Percentiles rank a stretch among this genome's conserved stretches.
Evolutionary conservation across 1,140 invertebrate genomes (phyloP).

Genomic region (Plutomurus gul): DNA sequence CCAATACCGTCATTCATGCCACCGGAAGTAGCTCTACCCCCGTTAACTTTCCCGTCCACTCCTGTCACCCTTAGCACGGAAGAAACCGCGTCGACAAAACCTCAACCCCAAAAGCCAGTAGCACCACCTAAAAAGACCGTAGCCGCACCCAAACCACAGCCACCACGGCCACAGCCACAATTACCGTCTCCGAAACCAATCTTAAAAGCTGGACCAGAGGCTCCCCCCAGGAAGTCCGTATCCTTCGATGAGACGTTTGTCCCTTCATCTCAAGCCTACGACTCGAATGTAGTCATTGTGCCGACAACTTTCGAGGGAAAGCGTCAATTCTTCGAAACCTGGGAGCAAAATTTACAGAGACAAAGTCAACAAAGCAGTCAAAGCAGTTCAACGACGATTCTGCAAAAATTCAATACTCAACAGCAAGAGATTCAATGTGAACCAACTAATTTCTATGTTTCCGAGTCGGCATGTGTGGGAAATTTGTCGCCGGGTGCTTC

Average conservation of each 20-base stretch:
- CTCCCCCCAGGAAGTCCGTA: conserved; percentile 24
- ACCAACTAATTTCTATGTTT: conserved; percentile 29
- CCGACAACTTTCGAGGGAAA: conserved; percentile 49
- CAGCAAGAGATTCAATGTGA: not conserved
- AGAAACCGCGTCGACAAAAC: not conserved
- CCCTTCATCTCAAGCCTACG: not conserved
- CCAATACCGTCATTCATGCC: conserved; percentile 35
- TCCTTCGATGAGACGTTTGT: conserved; percentile 9
- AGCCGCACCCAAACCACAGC: conserved; percentile 1
- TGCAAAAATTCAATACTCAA: conserved; percentile 32
- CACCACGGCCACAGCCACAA: not conserved
- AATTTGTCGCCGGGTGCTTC: conserved; percentile 43
- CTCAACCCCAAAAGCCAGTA: not conserved
- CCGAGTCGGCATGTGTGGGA: conserved; percentile 22
- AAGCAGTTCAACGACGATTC: not conserved
- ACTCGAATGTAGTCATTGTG: conserved; percentile 36
- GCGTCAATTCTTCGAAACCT: conserved; percentile 46
- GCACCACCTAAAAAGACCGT: not conserved
- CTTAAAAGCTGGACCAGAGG: conserved; percentile 32
- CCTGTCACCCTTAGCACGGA: not conserved
- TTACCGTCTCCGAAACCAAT: conserved; percentile 45
- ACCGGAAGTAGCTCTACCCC: conserved; percentile 40
- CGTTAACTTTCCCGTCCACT: conserved; percentile 4
- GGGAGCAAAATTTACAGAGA: conserved; percentile 36
- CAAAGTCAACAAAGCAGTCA: not conserved